Percentiles rank a stretch among this genome's conserved stretches.
These are phyloP conservation scores for Urocolius indicus DNA, from an alignment of 2,113 vertebrate genomes.

Conservation along the genomic window DNA sequence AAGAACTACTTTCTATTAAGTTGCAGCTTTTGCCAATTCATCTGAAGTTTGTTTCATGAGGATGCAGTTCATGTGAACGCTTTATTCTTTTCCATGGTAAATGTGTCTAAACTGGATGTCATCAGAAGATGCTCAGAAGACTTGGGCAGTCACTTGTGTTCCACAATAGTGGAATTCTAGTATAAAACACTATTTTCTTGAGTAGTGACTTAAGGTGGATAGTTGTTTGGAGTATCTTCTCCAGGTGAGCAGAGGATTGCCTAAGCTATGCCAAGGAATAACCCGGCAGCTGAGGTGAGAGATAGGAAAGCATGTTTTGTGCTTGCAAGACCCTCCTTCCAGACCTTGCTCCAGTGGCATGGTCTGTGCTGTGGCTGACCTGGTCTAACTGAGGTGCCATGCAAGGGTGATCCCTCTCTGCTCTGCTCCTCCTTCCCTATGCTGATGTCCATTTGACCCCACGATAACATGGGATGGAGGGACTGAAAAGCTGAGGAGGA, in stretches of 20 bases:
- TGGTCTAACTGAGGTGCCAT: not conserved
- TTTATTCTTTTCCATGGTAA: not conserved
- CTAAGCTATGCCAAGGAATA: not conserved
- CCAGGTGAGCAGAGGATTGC: not conserved
- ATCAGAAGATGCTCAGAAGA: not conserved
- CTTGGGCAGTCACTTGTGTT: not conserved
- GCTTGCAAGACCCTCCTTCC: not conserved
- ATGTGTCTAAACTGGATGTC: not conserved
- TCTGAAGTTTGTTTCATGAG: not conserved
- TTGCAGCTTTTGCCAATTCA: not conserved
- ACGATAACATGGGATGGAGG: not conserved
- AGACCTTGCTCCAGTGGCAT: not conserved
- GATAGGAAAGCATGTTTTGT: not conserved
- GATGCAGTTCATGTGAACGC: not conserved
- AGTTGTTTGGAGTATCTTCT: not conserved
- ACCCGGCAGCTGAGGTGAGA: not conserved
- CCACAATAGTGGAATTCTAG: not conserved
- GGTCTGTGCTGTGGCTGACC: not conserved
- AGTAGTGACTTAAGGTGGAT: not conserved
- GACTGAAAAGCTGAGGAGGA: not conserved
- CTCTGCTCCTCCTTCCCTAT: not conserved
- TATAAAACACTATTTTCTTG: not conserved
- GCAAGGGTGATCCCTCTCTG: not conserved
- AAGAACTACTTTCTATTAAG: not conserved
- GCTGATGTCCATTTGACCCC: not conserved